These are phyloP conservation scores for Lordiphosa clarofinis DNA, from an alignment of 1,140 invertebrate species.

Conservation along the genomic window DNA sequence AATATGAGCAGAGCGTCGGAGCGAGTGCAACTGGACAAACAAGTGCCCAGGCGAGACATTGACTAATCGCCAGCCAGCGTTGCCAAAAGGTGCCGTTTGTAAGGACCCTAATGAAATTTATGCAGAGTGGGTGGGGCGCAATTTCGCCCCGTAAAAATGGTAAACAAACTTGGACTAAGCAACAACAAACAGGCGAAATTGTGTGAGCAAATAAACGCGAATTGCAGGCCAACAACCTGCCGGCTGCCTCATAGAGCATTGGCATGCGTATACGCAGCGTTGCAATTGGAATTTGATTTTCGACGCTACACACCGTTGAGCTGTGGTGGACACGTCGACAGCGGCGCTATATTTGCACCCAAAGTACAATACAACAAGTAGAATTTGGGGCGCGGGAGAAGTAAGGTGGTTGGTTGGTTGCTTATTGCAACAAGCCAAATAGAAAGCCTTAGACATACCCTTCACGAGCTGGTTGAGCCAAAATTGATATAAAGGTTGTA, in stretches of 20 bases:
- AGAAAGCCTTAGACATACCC: constrained; percentile 24
- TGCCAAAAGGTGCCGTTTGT: constrained; percentile 32
- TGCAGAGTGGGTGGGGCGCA: constrained; percentile 3
- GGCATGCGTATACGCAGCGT: constrained; percentile 69
- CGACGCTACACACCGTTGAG: constrained; percentile 33
- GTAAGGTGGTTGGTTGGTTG: constrained; percentile 14
- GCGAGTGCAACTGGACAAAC: constrained; percentile 66
- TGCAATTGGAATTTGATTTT: constrained; percentile 72
- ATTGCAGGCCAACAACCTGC: constrained; percentile 40
- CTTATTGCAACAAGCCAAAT: constrained; percentile 35
- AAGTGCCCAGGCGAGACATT: constrained; percentile 33
- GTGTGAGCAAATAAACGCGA: constrained; percentile 63
- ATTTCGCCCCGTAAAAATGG: constrained; percentile 50
- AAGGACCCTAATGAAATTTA: constrained; percentile 47
- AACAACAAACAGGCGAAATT: constrained; percentile 62
- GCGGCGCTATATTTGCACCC: constrained; percentile 65
- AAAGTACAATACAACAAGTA: constrained; percentile 63
- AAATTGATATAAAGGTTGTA: constrained; percentile 12
- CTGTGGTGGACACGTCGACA: constrained; percentile 32
- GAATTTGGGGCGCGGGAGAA: constrained; percentile 2
- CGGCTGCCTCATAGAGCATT: constrained; percentile 22
- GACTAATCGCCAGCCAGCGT: constrained; percentile 53
- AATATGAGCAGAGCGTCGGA: constrained; percentile 41
- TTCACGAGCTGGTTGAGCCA: constrained; percentile 8
- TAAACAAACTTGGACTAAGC: constrained; percentile 43